A percentile compares a stretch with the other conserved stretches of the same genome.
These are phyloP conservation scores for Girardinus metallicus DNA, from an alignment of 2,797 vertebrate genomes.

Conservation along the genomic window DNA sequence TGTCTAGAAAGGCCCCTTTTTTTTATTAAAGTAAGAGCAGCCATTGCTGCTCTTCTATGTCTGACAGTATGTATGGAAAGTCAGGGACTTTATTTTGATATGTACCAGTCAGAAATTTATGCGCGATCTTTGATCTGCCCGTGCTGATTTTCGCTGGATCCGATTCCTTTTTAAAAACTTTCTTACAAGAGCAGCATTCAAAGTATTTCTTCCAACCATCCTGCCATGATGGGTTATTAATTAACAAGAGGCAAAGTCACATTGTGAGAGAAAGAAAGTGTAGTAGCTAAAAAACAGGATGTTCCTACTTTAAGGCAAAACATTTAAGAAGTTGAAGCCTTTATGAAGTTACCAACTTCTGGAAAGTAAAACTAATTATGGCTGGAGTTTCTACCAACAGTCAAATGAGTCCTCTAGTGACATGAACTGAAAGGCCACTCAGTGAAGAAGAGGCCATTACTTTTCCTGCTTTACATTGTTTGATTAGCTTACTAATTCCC, in stretches of 20 bases:
- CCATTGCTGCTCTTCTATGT: constrained; percentile 39
- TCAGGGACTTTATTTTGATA: constrained; percentile 37
- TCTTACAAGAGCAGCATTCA: not conserved
- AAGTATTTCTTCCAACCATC: not conserved
- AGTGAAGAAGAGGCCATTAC: not conserved
- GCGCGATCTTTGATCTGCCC: not conserved
- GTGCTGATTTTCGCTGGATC: not conserved
- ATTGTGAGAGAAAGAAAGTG: not conserved
- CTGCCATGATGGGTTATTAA: not conserved
- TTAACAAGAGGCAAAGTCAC: not conserved
- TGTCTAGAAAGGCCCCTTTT: constrained; percentile 65
- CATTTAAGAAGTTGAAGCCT: not conserved
- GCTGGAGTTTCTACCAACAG: not conserved
- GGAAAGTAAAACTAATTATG: not conserved
- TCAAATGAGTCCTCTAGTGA: not conserved
- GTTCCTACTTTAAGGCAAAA: not conserved
- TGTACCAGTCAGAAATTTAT: not conserved
- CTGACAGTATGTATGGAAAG: constrained; percentile 26
- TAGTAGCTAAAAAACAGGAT: not conserved
- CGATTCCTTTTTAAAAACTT: not conserved
- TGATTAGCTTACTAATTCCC: not conserved
- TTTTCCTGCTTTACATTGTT: not conserved
- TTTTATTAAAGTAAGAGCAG: constrained; percentile 41
- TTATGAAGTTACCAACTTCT: not conserved
- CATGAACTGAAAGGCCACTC: not conserved